phyloP scores from a whole-genome alignment of 2,888 invertebrate species.

The Proisotoma minuta region DNA sequence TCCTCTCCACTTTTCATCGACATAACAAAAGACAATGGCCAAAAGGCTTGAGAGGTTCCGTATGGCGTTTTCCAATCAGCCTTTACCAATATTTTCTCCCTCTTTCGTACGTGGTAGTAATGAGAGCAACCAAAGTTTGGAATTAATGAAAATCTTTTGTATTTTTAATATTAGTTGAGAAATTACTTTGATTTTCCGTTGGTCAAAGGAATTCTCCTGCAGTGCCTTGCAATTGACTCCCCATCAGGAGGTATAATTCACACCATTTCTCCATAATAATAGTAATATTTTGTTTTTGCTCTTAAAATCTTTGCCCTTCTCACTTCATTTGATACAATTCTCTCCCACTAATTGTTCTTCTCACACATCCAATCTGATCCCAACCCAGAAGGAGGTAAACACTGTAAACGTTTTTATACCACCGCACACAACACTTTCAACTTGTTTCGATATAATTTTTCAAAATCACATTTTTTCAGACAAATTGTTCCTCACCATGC shows the following conservation, averaged over 20 bases:
- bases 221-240: constrained; percentile 33
- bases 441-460: constrained; percentile 3
- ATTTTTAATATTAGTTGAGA: not conserved
- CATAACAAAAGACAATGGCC: no score
- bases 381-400: not conserved
- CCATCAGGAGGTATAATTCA: constrained; percentile 38
- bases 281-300: constrained; percentile 14
- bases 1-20: not conserved
- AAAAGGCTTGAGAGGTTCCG: no score
- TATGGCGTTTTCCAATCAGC: constrained; percentile 29
- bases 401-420: not conserved
- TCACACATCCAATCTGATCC: not conserved
- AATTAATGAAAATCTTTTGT: constrained; percentile 12
- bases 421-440: no score
- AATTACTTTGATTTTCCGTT: constrained; percentile 5
- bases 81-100: no score
- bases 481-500: no score
- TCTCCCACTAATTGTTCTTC: constrained; percentile 10
- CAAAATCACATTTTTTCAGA: no score
- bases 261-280: constrained; percentile 21
- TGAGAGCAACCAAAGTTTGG: not conserved
- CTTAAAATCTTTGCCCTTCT: constrained; percentile 13
- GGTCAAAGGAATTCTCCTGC: not conserved
- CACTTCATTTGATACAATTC: constrained; percentile 7
- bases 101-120: no score